Percentiles rank a stretch among this genome's conserved stretches.
phyloP scores from a whole-genome alignment of 2,888 invertebrate genomes.

The Mechanitis mazaeus region DNA sequence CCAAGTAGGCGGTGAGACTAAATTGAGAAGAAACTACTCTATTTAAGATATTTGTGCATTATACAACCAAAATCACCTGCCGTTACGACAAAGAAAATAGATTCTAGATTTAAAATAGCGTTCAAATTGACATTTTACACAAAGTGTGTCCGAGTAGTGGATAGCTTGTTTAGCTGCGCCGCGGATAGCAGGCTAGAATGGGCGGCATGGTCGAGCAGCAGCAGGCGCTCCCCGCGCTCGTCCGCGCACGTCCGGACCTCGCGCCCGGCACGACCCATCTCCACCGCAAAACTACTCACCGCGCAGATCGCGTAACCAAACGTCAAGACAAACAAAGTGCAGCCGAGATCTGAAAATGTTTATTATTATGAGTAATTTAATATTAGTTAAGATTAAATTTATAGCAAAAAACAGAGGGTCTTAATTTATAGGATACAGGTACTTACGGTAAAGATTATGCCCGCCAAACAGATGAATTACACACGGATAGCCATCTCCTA shows the following conservation, averaged over 20 bases:
- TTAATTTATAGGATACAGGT: neutral
- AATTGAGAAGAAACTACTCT: constrained; percentile 10
- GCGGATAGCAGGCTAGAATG: constrained; percentile 68
- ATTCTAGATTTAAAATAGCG: neutral
- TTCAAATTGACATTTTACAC: constrained; percentile 40
- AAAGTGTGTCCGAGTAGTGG: constrained; percentile 62
- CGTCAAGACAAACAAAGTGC: constrained; percentile 57
- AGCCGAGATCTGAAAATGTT: constrained; percentile 55
- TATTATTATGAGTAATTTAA: neutral
- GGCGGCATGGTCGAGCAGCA: constrained; percentile 65
- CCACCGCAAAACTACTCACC: constrained; percentile 64
- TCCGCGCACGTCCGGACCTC: constrained; percentile 43
- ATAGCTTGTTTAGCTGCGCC: constrained; percentile 63
- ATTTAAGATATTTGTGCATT: constrained; percentile 30
- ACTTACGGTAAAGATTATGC: constrained; percentile 67
- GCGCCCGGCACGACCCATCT: constrained; percentile 51
- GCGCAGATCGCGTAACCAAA: constrained; percentile 69
- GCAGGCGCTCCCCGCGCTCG: constrained; percentile 60
- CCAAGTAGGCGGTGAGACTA: constrained; percentile 11
- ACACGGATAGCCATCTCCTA: constrained; percentile 61
- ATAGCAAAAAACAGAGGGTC: too few relatives aligned
- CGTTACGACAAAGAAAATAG: neutral
- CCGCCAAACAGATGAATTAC: constrained; percentile 65
- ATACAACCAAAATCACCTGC: constrained; percentile 31
- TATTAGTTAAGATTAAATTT: too few relatives aligned